Evolutionary conservation across 2,113 vertebrate genomes (phyloP).

Genomic region (Gila orcuttii): DNA sequence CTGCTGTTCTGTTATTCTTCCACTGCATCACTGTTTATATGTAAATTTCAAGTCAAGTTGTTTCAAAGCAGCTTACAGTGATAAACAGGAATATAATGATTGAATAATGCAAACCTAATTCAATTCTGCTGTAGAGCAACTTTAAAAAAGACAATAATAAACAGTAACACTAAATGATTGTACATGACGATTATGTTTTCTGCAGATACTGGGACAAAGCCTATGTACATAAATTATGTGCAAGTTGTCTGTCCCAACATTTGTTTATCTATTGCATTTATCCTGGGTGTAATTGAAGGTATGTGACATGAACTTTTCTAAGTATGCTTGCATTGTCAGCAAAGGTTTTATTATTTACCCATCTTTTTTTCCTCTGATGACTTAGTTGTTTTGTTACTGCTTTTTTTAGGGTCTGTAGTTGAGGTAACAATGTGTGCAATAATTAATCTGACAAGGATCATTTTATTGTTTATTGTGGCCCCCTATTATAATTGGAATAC

Average conservation of each 20-base stretch:
- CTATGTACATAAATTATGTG: slow-evolving; percentile 2
- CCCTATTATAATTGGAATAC: background rate
- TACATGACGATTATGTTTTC: slow-evolving; percentile 1
- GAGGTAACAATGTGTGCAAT: background rate
- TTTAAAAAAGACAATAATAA: too few species aligned
- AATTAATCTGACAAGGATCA: slow-evolving; percentile 8
- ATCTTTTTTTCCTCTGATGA: background rate
- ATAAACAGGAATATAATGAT: too few species aligned
- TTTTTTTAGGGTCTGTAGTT: slow-evolving; percentile 5
- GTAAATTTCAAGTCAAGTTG: background rate
- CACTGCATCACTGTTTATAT: background rate
- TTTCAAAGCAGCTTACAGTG: too few species aligned
- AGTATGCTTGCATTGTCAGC: too few species aligned
- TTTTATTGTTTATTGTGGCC: slow-evolving; percentile 9
- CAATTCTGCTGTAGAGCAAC: too few species aligned
- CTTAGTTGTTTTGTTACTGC: background rate
- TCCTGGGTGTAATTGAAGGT: slow-evolving; percentile 35
- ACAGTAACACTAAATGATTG: background rate
- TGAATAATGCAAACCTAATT: too few species aligned
- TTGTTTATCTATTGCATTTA: slow-evolving; percentile 25
- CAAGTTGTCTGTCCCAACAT: slow-evolving; percentile 25
- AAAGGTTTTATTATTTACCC: background rate
- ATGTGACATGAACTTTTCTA: background rate
- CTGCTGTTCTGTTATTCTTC: background rate
- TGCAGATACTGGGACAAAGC: background rate